Conservation (phyloP, 2,888 invertebrate species). For the Onchidella celtica region DNA sequence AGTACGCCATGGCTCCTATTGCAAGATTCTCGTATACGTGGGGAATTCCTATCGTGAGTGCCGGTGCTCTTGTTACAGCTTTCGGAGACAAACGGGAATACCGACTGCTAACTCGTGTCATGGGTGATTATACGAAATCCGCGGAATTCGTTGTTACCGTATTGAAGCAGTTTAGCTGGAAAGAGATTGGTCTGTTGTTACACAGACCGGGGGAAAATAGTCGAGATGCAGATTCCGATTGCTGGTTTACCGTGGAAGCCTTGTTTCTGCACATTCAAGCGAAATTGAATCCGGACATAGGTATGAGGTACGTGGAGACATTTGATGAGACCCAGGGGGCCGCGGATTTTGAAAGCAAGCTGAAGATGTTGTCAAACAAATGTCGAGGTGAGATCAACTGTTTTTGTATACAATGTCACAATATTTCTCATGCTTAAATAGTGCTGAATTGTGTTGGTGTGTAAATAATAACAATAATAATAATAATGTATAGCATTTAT, state of each 20-base stretch:
- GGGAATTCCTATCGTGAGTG: conserved; percentile 90
- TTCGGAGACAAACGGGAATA: conserved; percentile 81
- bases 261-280: conserved; percentile 83
- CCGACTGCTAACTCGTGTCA: conserved; percentile 85
- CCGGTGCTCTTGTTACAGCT: conserved; percentile 67
- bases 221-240: conserved; percentile 76
- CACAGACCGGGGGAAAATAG: conserved; percentile 52
- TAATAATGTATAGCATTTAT: no score
- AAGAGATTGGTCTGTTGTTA: conserved; percentile 62
- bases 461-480: no score
- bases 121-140: conserved; percentile 68
- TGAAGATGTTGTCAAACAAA: conserved; percentile 44
- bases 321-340: conserved; percentile 50
- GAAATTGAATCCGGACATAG: conserved; percentile 29
- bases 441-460: no score
- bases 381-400: conserved; percentile 49
- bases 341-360: conserved; percentile 14
- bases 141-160: conserved; percentile 60
- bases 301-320: conserved; percentile 52
- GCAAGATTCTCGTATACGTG: conserved; percentile 92
- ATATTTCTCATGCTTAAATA: background rate
- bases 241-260: conserved; percentile 88
- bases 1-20: conserved; percentile 90
- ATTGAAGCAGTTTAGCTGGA: conserved; percentile 62
- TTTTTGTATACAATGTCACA: background rate